Base-by-base conservation (phyloP, 2,888 invertebrate species). In the Ryuthela nishihirai region DNA sequence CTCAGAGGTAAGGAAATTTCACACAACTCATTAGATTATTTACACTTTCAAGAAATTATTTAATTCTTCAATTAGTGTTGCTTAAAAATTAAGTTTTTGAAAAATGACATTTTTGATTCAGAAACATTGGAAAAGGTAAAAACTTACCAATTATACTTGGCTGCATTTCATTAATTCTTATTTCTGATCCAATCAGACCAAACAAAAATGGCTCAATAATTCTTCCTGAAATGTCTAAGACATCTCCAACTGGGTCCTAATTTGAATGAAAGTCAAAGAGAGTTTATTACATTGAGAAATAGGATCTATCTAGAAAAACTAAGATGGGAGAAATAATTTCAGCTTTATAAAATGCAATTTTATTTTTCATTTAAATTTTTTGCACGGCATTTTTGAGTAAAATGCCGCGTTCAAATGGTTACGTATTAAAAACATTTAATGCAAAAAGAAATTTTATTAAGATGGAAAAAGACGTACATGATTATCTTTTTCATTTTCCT, bases 141-240 rank as follows among this genome's bases (percentile, higher is more conserved):
- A 9, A 25, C 49, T 41, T 42, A 60, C 60, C 60, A 15, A 60
- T 50, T 15, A 43, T 54, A 10, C 34, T 39, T 21, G 54, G 49
- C 6, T 60, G 43, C 24, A 60, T 42, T 29, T 54, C 44, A n/a
- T 60, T 54, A 3, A 76, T 65, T 26, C 74, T 69, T 0, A 78
- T 70, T 75, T 92, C 89, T 5, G 93, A 85, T 2, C 95, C 97
- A 20, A 97, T 97, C 21, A 97, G 80, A 1, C 88, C 87, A 73
- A 98, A 98, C 17, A 98, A 79, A 71, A 95, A 85, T 0, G 97
- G 95, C 74, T 97, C 93, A 73, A 93, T 92, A 64, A 95, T 83
- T 85, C 91, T 87, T 97, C 97, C 97, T 74, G 94, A 85, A 59
- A 91, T 85, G 74, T 89, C 90, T 69, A 93, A 90, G 10, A 90